Evolutionary conservation across 2,113 vertebrate species (phyloP), one percentile per base, ranked within the genome.

Genomic region (Axis porcinus): DNA sequence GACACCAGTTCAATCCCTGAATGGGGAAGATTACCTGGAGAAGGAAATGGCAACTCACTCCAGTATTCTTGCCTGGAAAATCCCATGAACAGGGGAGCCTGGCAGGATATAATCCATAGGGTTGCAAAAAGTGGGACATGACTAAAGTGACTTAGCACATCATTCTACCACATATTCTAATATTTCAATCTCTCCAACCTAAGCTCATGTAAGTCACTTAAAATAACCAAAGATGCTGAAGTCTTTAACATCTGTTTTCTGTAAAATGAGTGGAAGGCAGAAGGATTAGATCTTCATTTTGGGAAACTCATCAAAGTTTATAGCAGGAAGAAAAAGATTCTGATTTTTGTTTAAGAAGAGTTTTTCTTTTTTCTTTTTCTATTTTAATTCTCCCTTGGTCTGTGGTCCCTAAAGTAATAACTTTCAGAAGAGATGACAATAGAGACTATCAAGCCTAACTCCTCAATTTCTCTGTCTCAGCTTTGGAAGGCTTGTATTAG

Each of bases 201-300:
- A 94, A 95, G 93, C 74, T 97, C 64, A 79, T 85, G 81, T 92
- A 88, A 70, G 87, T 76, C 92, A 70, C 76, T 95, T 89, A 64
- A 84, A 64, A 92, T 89, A 95, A 85, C 50, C 78, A 92, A 91
- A 92, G 36, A 90, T 94, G 25, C 62, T 91, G 81, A 96, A 89
- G 30, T 93, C 60, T 54, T 96, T 85, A 97, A 91, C 94, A 95
- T 96, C 89, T 98, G 88, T 94, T 98, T 97, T 94, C 85, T 81
- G 94, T 96, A 90, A 97, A 92, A 97, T 88, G 30, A 94, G 30
- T 76, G 21, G 67, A 97, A 79, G 64, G 25, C 67, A 88, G 92
- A 90, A 95, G 82, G 81, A 82, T 86, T 96, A 76, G 52, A 54
- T 93, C 30, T 95, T 94, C 70, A 74, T 97, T 98, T 92, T 4